A percentile compares a stretch with the other conserved stretches of the same genome.
These are phyloP conservation scores for Phania funesta DNA, from an alignment of 2,888 invertebrate species.

Conservation along the genomic window DNA sequence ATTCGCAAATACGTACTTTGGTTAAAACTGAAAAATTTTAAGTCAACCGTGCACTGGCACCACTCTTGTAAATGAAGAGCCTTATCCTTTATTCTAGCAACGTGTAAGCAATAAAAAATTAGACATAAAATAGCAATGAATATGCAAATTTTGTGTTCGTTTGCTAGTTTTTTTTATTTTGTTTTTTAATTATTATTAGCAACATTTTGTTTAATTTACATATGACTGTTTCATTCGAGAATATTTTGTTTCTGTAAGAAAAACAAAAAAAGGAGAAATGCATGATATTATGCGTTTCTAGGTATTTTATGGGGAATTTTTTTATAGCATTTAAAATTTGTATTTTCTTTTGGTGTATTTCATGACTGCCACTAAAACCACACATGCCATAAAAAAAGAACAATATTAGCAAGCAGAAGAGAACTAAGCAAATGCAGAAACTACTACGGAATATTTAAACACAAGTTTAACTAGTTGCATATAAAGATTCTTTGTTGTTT, in stretches of 20 bases:
- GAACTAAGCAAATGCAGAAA: conserved; percentile 12
- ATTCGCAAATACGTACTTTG: too few relatives aligned
- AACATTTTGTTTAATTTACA: conserved; percentile 50
- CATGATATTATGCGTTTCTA: conserved; percentile 23
- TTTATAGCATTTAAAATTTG: conserved; percentile 42
- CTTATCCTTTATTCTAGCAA: background rate
- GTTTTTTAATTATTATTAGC: conserved; percentile 38
- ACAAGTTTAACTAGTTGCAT: conserved; percentile 15
- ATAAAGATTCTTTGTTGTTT: conserved; percentile 33
- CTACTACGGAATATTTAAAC: conserved; percentile 21
- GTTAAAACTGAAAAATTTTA: too few relatives aligned
- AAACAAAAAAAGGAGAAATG: conserved; percentile 32
- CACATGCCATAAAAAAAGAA: conserved; percentile 1
- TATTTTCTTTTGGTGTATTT: background rate
- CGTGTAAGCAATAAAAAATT: background rate
- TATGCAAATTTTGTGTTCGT: conserved; percentile 44
- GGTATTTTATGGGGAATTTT: conserved; percentile 6
- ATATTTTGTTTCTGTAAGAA: background rate
- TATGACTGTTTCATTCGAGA: conserved; percentile 13
- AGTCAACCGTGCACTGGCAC: too few relatives aligned
- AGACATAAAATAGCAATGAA: conserved; percentile 38
- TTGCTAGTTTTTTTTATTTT: background rate
- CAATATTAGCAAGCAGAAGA: background rate
- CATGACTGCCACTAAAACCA: conserved; percentile 19
- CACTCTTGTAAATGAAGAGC: background rate